These are phyloP conservation scores for Pheosia tremula DNA, from an alignment of 2,888 invertebrate species.

Conservation along the genomic window DNA sequence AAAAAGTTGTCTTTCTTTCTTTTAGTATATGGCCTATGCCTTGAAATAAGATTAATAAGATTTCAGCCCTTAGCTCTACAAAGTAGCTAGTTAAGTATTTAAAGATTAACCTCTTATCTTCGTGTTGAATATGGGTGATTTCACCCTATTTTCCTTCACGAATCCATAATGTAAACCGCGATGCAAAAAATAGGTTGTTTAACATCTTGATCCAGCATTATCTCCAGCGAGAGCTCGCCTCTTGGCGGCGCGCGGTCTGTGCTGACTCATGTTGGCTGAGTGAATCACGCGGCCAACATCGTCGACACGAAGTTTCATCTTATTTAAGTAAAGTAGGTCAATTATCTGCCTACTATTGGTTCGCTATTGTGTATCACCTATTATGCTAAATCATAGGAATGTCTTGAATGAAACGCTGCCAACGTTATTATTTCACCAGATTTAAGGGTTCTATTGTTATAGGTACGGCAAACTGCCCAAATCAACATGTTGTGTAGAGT, in stretches of 20 bases:
- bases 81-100: not conserved
- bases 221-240: slow-evolving; percentile 49
- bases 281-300: slow-evolving; percentile 35
- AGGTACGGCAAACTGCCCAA: too few relatives aligned
- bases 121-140: slow-evolving; percentile 9
- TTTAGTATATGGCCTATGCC: not conserved
- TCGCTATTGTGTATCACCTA: too few relatives aligned
- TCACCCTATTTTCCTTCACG: slow-evolving; percentile 18
- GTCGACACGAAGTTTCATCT: slow-evolving; percentile 21
- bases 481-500: too few relatives aligned
- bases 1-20: too few relatives aligned
- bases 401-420: too few relatives aligned
- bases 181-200: slow-evolving; percentile 59
- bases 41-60: not conserved
- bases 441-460: too few relatives aligned
- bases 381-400: too few relatives aligned
- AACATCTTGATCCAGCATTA: slow-evolving; percentile 71
- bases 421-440: too few relatives aligned
- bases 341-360: too few relatives aligned
- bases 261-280: slow-evolving; percentile 62
- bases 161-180: slow-evolving; percentile 39
- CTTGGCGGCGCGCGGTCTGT: slow-evolving; percentile 50
- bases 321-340: slow-evolving; percentile 10
- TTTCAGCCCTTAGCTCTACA: not conserved
- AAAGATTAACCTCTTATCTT: not conserved